phyloP scores from a whole-genome alignment of 2,888 invertebrate genomes.

The Polietes domitor region DNA sequence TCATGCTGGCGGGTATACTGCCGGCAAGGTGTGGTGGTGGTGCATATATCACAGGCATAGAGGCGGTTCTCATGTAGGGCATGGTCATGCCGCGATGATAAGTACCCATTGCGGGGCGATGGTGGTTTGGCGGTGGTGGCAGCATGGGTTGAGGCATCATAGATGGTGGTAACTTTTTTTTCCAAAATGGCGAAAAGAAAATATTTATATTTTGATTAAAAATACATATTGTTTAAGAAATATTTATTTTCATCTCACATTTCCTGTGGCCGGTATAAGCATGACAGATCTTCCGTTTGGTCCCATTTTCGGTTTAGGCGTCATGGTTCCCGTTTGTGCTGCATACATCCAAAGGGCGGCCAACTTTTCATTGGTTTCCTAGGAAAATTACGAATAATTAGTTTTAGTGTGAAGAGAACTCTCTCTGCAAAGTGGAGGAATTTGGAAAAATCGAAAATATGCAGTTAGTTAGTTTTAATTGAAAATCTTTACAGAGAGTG shows the following conservation, averaged over 20 bases:
- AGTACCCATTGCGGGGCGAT: conserved; percentile 69
- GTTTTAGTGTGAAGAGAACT: no score
- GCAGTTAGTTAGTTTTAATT: no score
- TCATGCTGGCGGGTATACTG: conserved; percentile 66
- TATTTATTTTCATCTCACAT: conserved; percentile 67
- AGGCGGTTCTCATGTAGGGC: conserved; percentile 74
- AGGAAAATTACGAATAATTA: background rate
- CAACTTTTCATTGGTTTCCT: conserved; percentile 76
- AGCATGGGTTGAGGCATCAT: conserved; percentile 68
- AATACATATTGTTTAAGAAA: conserved; percentile 19
- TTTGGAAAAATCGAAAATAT: no score
- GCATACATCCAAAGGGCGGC: conserved; percentile 78
- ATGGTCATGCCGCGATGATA: conserved; percentile 75
- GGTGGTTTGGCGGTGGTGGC: conserved; percentile 70
- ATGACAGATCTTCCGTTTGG: conserved; percentile 74
- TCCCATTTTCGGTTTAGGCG: conserved; percentile 68
- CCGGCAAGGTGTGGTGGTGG: conserved; percentile 58
- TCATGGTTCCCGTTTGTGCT: conserved; percentile 72
- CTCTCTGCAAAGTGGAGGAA: no score
- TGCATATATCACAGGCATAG: conserved; percentile 71
- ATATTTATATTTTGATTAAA: background rate
- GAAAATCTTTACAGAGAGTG: no score
- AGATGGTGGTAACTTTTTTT: conserved; percentile 39
- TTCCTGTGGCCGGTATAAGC: conserved; percentile 77
- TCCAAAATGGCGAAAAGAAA: background rate